Evolutionary conservation across 2,113 vertebrate genomes (phyloP).

Genomic region (Stegastes partitus): DNA sequence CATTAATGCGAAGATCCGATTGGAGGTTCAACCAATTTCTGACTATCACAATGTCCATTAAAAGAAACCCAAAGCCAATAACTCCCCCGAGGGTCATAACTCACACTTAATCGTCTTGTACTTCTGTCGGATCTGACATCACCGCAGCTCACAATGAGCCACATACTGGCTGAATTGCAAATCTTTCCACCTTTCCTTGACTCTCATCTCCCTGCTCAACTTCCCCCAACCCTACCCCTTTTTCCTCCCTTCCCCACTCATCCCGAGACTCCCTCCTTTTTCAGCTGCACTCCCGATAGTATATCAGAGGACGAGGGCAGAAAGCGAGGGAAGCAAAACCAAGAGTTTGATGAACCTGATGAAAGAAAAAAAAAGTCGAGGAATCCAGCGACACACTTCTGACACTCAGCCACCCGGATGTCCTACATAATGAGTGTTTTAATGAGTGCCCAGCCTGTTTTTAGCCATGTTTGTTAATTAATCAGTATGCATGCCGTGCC

Average conservation of each 20-base stretch:
- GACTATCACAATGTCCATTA: conserved; percentile 44
- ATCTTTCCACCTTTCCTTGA: conserved; percentile 47
- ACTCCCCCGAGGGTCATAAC: conserved; percentile 53
- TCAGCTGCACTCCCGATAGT: conserved; percentile 1
- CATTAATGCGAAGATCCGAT: conserved; percentile 46
- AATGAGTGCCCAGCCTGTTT: conserved; percentile 63
- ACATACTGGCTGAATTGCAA: conserved; percentile 24
- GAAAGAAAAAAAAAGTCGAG: conserved; percentile 20
- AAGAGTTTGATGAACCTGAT: conserved; percentile 44
- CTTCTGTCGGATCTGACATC: conserved; percentile 41
- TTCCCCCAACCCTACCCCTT: background rate
- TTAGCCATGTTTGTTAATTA: conserved; percentile 65
- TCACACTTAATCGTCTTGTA: conserved; percentile 55
- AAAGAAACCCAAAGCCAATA: conserved; percentile 60
- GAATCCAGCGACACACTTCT: conserved; percentile 47
- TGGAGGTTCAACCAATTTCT: conserved; percentile 58
- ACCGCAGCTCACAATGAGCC: conserved; percentile 16
- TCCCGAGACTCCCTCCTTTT: conserved; percentile 8
- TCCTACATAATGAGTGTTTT: conserved; percentile 64
- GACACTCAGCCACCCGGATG: conserved; percentile 22
- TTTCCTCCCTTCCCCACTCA: conserved; percentile 21
- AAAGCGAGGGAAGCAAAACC: conserved; percentile 10
- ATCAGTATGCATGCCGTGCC: conserved; percentile 69
- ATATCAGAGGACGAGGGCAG: conserved; percentile 16
- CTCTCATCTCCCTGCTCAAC: conserved; percentile 17